phyloP scores from a whole-genome alignment of 2,888 invertebrate genomes.

The Urechis unicinctus region DNA sequence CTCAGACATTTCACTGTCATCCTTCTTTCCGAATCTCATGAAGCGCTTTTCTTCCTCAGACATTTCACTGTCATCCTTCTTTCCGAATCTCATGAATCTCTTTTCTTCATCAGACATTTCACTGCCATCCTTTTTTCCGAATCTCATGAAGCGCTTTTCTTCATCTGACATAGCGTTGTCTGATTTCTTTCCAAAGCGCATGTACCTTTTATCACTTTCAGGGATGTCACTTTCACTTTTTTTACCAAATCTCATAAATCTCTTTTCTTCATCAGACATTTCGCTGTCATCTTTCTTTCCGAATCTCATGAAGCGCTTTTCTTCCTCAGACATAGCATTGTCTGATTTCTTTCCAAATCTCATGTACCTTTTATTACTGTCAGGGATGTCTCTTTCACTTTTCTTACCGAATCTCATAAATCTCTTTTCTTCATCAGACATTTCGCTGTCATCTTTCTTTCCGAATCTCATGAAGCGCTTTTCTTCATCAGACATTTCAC shows the following conservation, averaged over 20 bases:
- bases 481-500: background rate
- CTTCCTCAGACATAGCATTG: background rate
- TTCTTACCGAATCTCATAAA: constrained; percentile 5
- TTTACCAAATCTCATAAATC: constrained; percentile 3
- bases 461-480: constrained; percentile 9
- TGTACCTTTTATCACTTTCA: background rate
- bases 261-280: background rate
- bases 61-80: background rate
- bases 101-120: background rate
- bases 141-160: constrained; percentile 5
- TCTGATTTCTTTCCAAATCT: constrained; percentile 1
- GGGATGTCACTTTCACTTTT: background rate
- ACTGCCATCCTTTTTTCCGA: constrained; percentile 1
- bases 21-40: constrained; percentile 7
- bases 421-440: background rate
- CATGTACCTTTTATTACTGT: background rate
- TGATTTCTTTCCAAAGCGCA: constrained; percentile 6
- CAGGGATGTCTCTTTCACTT: background rate
- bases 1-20: background rate
- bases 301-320: constrained; percentile 6
- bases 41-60: background rate
- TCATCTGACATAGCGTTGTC: background rate
- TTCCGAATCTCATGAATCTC: constrained; percentile 9
- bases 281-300: background rate
- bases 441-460: background rate